Evolutionary conservation across 2,797 vertebrate genomes (phyloP), one percentile per base, ranked within the genome.

Genomic region (Notamacropus eugenii): DNA sequence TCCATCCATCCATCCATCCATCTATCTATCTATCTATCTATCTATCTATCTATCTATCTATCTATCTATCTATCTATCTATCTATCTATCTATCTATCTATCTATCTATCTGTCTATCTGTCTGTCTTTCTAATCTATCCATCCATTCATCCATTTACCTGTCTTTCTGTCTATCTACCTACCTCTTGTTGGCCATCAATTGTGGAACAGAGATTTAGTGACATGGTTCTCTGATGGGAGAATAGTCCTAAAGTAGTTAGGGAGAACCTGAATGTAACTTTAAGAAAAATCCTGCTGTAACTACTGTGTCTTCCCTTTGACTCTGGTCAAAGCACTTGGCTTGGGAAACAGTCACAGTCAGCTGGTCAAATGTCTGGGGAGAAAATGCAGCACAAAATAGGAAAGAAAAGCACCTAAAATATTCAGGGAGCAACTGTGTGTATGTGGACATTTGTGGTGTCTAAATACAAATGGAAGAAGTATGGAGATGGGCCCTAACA

Each of bases 91-190:
- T 98, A 98, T 98, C 98, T 91, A 94, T 97, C 93, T 95, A 87
- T 97, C 94, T 97, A 59, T 97, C 55, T 97, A 94, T 92, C 97
- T 95, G 74, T 54, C 92, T 62, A 97, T 97, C 96, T 96, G 87
- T 87, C 92, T 97, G 0, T 67, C 93, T 97, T 97, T 92, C 93
- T 95, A 52, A 34, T 90, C 93, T 96, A 98, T 92, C 93, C 98
- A 98, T 98, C 98, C 91, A 93, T 97, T 93, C 95, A 87, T 97
- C 94, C 97, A 62, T 97, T 54, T 97, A 95, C 92, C 97, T 95
- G 90, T 54, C 92, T 34, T 97, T 97, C 96, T 96, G 91, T 87
- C 92, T 97, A 22, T 74, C 67, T 40, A 40, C 22, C 67, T 74
- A 24, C n/a, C n/a, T 74, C n/a, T 1, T 24, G 28, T 24, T 93